These are phyloP conservation scores for Hassar affinis DNA, from an alignment of 2,113 vertebrate species.

Conservation along the genomic window DNA sequence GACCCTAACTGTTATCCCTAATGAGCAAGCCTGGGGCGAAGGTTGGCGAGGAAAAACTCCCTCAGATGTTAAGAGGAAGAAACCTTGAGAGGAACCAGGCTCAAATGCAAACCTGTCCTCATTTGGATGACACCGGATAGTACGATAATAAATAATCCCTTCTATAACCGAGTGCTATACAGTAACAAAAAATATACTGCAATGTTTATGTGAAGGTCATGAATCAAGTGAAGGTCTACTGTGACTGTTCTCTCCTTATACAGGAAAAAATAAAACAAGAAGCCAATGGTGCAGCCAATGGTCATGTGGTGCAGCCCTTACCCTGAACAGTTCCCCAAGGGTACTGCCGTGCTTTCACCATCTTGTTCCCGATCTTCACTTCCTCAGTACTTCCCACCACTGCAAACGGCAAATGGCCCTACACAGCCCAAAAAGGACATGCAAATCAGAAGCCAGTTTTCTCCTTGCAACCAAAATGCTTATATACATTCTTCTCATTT, in stretches of 20 bases:
- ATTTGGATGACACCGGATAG: too few species aligned
- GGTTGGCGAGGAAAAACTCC: too few species aligned
- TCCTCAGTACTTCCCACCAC: constrained; percentile 97
- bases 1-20: too few species aligned
- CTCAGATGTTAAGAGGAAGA: too few species aligned
- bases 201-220: not conserved
- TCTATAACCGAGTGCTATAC: too few species aligned
- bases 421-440: constrained; percentile 56
- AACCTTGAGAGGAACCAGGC: too few species aligned
- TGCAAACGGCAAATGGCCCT: constrained; percentile 96
- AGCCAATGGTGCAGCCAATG: not conserved
- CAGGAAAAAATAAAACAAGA: not conserved
- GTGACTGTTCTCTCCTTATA: not conserved
- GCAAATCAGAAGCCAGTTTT: constrained; percentile 26
- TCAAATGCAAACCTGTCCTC: too few species aligned
- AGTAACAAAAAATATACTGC: too few species aligned
- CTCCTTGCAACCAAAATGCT: not conserved
- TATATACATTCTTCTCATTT: not conserved
- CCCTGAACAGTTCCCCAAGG: constrained; percentile 97
- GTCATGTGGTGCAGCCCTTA: constrained; percentile 64
- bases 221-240: not conserved
- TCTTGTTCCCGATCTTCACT: constrained; percentile 98
- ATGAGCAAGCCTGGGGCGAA: too few species aligned
- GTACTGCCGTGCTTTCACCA: constrained; percentile 97
- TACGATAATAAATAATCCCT: too few species aligned